Conservation (phyloP, 1,140 invertebrate genomes). For the Drosophila ananassae region DNA sequence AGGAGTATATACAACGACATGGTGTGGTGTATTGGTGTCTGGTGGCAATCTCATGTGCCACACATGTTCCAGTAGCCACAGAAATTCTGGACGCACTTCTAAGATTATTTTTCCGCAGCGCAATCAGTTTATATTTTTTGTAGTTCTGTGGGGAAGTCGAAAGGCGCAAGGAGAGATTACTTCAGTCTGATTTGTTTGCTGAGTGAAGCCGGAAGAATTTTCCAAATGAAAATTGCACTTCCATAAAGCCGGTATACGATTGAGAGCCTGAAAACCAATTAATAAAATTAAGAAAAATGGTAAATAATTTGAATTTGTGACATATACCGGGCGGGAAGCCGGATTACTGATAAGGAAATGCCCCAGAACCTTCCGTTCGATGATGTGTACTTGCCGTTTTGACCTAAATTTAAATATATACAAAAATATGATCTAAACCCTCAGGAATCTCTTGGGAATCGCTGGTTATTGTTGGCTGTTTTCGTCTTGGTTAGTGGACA, state of each 20-base stretch:
- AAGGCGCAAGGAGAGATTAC: slow-evolving; percentile 29
- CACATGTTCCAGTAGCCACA: slow-evolving; percentile 70
- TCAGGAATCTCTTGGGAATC: slow-evolving; percentile 14
- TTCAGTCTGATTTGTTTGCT: slow-evolving; percentile 28
- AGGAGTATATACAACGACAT: slow-evolving; percentile 15
- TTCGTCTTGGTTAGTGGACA: neutral
- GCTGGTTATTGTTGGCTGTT: slow-evolving; percentile 6
- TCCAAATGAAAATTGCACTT: slow-evolving; percentile 13
- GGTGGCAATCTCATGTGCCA: slow-evolving; percentile 64
- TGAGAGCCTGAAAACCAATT: neutral
- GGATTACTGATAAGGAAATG: slow-evolving; percentile 24
- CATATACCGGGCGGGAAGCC: neutral
- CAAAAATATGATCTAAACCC: neutral
- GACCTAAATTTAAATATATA: neutral
- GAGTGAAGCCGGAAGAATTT: slow-evolving; percentile 24
- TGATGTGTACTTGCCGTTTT: slow-evolving; percentile 32
- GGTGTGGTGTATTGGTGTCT: slow-evolving; percentile 18
- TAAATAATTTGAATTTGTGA: neutral
- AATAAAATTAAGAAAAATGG: slow-evolving; percentile 21
- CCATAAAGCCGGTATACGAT: slow-evolving; percentile 4
- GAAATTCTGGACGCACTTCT: slow-evolving; percentile 61
- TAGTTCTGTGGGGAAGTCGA: slow-evolving; percentile 11
- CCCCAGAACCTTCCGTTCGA: slow-evolving; percentile 1
- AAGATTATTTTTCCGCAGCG: slow-evolving; percentile 61
- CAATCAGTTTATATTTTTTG: slow-evolving; percentile 52